Percentiles rank a stretch among this genome's conserved stretches.
Evolutionary conservation across 2,113 vertebrate species (phyloP).

Genomic region (Peromyscus leucopus): DNA sequence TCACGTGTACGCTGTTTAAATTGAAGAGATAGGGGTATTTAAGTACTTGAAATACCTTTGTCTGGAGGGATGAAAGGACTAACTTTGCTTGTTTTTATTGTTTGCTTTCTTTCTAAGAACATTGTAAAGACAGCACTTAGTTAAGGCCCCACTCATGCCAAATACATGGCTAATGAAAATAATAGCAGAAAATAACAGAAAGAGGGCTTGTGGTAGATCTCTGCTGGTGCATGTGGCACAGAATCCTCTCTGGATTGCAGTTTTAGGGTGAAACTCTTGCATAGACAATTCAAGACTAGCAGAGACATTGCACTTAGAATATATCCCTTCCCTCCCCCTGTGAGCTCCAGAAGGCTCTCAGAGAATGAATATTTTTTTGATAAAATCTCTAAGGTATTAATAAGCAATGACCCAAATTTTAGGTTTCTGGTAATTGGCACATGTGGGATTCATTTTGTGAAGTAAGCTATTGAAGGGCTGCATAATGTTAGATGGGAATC

Average conservation of each 20-base stretch:
- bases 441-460: conserved; percentile 64
- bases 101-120: conserved; percentile 43
- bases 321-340: accelerated
- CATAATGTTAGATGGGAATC: conserved; percentile 50
- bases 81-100: background rate
- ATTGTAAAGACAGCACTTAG: background rate
- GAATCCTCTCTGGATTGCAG: background rate
- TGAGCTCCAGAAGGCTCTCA: conserved; percentile 14
- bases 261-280: background rate
- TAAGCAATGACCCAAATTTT: conserved; percentile 69
- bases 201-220: background rate
- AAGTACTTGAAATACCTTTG: conserved; percentile 53
- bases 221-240: background rate
- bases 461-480: background rate
- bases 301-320: background rate
- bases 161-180: conserved; percentile 27
- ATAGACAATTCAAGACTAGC: background rate
- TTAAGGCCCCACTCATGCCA: background rate
- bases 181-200: background rate
- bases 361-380: conserved; percentile 34
- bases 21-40: conserved; percentile 48
- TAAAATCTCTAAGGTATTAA: conserved; percentile 53
- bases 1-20: conserved; percentile 45
- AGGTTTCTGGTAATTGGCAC: conserved; percentile 49
- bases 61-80: background rate